Base-by-base conservation (phyloP, 2,888 invertebrate species). In the Trimorus sp. region DNA sequence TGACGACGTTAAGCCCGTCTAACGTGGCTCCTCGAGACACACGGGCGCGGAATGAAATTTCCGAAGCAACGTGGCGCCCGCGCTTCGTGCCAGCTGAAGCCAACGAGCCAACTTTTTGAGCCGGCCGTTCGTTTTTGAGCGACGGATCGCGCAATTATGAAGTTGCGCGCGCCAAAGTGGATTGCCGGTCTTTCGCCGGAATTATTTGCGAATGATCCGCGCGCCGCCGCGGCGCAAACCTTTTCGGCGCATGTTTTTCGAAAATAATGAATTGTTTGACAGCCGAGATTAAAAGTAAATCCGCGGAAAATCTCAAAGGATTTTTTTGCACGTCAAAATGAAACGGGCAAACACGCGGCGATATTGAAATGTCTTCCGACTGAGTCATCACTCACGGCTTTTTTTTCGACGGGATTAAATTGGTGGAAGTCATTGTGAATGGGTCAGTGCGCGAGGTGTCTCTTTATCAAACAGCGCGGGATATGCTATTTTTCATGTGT, bases 41-140 rank as follows among this genome's bases (percentile, higher is more conserved):
- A 15, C 11, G 54, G 14, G 37, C 37, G 2, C 60, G 12, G 37
- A 65, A 71, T 71, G 59, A 66, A 71, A 78, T 78, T 66, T 54
- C 48, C 12, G 26, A 45, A 66, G 40, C 40, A 3, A 66, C 71
- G 40, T 78, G 65, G 71, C 15, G 66, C 66, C 49, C 60, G 60
- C 62, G 73, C 62, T 45, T 54, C 60, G 62, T 62, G 45, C 37
- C 60, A 73, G 66, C 60, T 37, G 65, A 62, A 26, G 66, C 42
- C 79, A 77, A 77, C 70, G 38, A 7, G 7, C n/a, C 48, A 54
- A 66, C 48, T 65, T 54, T 73, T 73, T 71, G 60, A 15, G 36
- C 38, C 12, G 40, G 49, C 36, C 48, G 45, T 45, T 45, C 45
- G 12, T 51, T 51, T 51, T 51, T 51, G 51, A 26, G 26, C 26